Evolutionary conservation across 2,113 vertebrate species (phyloP), one percentile per base, ranked within the genome.

Genomic region (Monopterus albus): DNA sequence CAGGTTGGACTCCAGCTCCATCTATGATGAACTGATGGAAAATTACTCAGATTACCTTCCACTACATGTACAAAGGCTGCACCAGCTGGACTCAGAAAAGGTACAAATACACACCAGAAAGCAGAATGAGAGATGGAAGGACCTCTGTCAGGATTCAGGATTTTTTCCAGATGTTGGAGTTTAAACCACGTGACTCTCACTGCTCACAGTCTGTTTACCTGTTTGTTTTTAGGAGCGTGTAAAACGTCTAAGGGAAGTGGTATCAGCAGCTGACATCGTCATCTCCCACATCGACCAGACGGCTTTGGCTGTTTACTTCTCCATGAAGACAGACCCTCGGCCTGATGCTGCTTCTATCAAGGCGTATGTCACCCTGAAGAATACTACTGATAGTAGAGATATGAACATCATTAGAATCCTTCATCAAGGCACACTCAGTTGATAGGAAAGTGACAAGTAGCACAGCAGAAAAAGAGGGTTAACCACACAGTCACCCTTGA

Each of bases 11-110:
- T 93, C 92, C n/a, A 88, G 79, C 85, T 85, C 93, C 17, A 78
- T 98, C 35, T 99, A 96, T 58, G 96, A 95, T 38, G 98, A 99
- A 67, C 90, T 99, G 77, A 96, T 93, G 86, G 97, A 98, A 84
- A 91, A 84, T 0, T 97, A 94, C 69, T 89, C 94, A 1, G 94
- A 94, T 79, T 96, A 98, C 62, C 96, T 99, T 78, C 96, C 97
- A 0, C 85, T 99, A n/a, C 96, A 98, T 0, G 96, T 99, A 40
- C 97, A 96, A 65, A 91, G 97, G 65, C 95, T 99, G 62, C 97
- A 99, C 87, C 98, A 99, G 64, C 85, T 99, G 87, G 98, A 99
- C 92, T 96, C 94, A 58, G 98, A 99, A 86, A 98, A 99, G 96
- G 98, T 99, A 63, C 35, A 4, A 1, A 8, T 1, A 2, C 10